Conservation (phyloP, 1,140 invertebrate species). For the Ips typographus region DNA sequence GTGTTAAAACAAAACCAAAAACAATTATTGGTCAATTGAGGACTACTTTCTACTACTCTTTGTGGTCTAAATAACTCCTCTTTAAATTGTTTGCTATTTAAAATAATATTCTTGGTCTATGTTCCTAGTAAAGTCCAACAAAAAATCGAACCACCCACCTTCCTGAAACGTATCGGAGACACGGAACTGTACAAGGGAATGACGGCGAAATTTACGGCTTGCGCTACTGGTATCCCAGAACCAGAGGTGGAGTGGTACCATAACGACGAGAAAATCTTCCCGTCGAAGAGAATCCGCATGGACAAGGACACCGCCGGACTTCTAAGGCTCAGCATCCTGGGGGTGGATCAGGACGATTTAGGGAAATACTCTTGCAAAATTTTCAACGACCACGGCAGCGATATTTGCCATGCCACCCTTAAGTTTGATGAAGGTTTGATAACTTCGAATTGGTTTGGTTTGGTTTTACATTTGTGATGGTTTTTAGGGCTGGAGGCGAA, state of each 20-base stretch:
- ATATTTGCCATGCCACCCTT: slow-evolving; percentile 76
- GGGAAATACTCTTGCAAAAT: slow-evolving; percentile 82
- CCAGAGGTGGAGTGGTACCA: slow-evolving; percentile 85
- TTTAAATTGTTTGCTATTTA: neutral
- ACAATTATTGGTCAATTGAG: too few species aligned
- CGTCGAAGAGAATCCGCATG: slow-evolving; percentile 77
- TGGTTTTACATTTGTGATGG: slow-evolving; percentile 52
- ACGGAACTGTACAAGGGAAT: slow-evolving; percentile 85
- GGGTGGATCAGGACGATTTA: slow-evolving; percentile 74
- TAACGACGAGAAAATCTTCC: slow-evolving; percentile 75
- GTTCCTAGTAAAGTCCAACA: slow-evolving; percentile 65
- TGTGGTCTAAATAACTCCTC: too few species aligned
- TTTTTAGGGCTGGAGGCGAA: slow-evolving; percentile 60
- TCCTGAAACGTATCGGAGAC: slow-evolving; percentile 87
- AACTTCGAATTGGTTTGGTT: too few species aligned
- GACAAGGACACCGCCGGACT: slow-evolving; percentile 80
- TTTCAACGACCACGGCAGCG: slow-evolving; percentile 81
- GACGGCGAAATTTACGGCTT: slow-evolving; percentile 89
- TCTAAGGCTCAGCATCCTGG: slow-evolving; percentile 72
- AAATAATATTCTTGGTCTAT: neutral
- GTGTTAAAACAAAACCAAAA: too few species aligned
- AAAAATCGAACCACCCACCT: slow-evolving; percentile 79
- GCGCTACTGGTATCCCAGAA: slow-evolving; percentile 79
- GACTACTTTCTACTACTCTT: too few species aligned
- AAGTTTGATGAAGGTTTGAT: slow-evolving; percentile 65